Conservation (phyloP, 2,888 invertebrate species). For the Hermaeophaga mercurialis region DNA sequence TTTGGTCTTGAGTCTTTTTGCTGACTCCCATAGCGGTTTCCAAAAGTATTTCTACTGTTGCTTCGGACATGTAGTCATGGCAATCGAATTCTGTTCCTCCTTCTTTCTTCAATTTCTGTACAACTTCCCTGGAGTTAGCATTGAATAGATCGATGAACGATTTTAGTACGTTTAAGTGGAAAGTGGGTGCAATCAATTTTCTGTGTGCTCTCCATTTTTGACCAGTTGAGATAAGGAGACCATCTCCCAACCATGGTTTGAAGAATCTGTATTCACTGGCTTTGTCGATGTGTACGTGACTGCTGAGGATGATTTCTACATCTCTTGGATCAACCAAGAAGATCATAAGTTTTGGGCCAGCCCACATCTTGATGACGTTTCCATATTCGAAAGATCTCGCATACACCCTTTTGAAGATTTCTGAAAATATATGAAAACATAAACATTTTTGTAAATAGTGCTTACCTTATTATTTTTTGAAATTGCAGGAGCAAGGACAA, state of each 20-base stretch:
- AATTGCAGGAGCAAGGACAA: too few relatives aligned
- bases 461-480: too few relatives aligned
- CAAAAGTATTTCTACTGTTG: constrained; percentile 78
- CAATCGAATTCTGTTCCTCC: constrained; percentile 75
- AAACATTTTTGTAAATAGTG: too few relatives aligned
- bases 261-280: constrained; percentile 77
- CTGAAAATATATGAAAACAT: constrained; percentile 54
- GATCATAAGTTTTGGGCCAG: constrained; percentile 75
- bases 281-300: constrained; percentile 81
- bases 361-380: constrained; percentile 71
- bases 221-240: constrained; percentile 81
- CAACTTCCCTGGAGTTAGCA: constrained; percentile 77
- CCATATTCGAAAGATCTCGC: constrained; percentile 63
- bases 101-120: constrained; percentile 74
- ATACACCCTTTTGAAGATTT: constrained; percentile 71
- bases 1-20: constrained; percentile 79
- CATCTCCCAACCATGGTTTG: constrained; percentile 83
- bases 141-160: constrained; percentile 86
- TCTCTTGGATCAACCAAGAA: constrained; percentile 79
- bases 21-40: constrained; percentile 91
- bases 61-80: constrained; percentile 84
- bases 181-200: constrained; percentile 85
- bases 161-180: constrained; percentile 86
- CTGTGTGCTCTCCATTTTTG: constrained; percentile 86
- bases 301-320: constrained; percentile 77